Percentiles rank a stretch among this genome's conserved stretches.
These are phyloP conservation scores for Melanotaenia maccullochi DNA, from an alignment of 2,797 vertebrate species.

Conservation along the genomic window DNA sequence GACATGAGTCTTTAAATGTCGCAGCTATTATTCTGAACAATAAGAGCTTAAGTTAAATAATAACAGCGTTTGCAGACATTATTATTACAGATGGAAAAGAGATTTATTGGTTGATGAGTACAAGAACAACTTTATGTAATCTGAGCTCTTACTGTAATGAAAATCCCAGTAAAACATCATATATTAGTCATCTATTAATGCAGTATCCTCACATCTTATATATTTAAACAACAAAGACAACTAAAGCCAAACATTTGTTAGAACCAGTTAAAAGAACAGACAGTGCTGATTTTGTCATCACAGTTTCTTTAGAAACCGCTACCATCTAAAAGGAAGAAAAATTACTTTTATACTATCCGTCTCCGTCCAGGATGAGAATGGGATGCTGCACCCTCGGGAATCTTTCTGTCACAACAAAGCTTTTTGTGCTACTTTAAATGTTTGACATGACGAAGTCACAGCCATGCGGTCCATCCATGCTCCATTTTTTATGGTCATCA, in stretches of 20 bases:
- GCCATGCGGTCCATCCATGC: conserved; percentile 27
- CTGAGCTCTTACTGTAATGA: conserved; percentile 61
- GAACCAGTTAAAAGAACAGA: conserved; percentile 41
- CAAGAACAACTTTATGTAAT: conserved; percentile 37
- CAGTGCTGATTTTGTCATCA: conserved; percentile 43
- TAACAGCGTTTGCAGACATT: conserved; percentile 1
- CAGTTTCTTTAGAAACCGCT: conserved; percentile 47
- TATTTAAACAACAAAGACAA: conserved; percentile 15
- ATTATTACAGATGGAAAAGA: conserved; percentile 29
- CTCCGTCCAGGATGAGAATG: conserved; percentile 58
- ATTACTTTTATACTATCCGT: conserved; percentile 59
- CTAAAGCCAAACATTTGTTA: conserved; percentile 18
- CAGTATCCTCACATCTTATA: conserved; percentile 26
- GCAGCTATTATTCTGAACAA: neutral
- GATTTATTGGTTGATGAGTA: neutral
- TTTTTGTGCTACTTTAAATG: conserved; percentile 52
- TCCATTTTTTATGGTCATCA: conserved; percentile 36
- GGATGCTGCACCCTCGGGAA: conserved; percentile 54
- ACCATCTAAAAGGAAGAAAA: conserved; percentile 46
- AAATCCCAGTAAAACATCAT: conserved; percentile 56
- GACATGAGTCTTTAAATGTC: neutral
- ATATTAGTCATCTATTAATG: conserved; percentile 53
- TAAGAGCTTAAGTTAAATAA: neutral
- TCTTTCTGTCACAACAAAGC: conserved; percentile 71
- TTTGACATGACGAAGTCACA: conserved; percentile 60